Conservation (phyloP, 2,797 vertebrate species). For the Martes flavigula region DNA sequence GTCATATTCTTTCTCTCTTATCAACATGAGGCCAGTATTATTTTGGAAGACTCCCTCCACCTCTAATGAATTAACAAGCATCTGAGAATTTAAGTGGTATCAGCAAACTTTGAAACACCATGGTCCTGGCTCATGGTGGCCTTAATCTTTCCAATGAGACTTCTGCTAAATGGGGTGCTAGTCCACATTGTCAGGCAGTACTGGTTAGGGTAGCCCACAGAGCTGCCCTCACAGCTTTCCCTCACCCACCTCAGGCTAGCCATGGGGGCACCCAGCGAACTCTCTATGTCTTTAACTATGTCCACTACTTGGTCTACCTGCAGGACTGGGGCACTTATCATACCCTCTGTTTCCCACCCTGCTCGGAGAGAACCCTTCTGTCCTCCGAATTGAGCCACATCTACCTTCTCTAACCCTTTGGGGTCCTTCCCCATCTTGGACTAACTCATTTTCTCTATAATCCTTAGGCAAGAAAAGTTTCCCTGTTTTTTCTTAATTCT, state of each 20-base stretch:
- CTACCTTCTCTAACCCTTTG: background rate
- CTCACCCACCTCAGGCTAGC: background rate
- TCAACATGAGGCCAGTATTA: background rate
- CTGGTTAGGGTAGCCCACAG: background rate
- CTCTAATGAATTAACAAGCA: background rate
- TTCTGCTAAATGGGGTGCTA: background rate
- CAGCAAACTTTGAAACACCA: background rate
- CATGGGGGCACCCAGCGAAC: background rate
- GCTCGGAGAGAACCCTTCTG: background rate
- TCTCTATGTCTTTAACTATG: background rate
- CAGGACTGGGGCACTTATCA: background rate
- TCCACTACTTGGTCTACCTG: background rate
- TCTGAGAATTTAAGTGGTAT: background rate
- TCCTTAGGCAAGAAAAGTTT: background rate
- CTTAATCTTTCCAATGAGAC: background rate
- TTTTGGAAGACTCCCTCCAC: background rate
- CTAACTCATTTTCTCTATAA: background rate
- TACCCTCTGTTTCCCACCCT: background rate
- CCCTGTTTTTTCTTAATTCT: background rate
- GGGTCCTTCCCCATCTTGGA: background rate
- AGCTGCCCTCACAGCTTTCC: background rate
- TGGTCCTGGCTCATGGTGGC: background rate
- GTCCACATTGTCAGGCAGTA: background rate
- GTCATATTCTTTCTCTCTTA: background rate
- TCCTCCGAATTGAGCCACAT: background rate